Conservation (phyloP, 2,888 invertebrate species). For the Pristionchus exspectatus region DNA sequence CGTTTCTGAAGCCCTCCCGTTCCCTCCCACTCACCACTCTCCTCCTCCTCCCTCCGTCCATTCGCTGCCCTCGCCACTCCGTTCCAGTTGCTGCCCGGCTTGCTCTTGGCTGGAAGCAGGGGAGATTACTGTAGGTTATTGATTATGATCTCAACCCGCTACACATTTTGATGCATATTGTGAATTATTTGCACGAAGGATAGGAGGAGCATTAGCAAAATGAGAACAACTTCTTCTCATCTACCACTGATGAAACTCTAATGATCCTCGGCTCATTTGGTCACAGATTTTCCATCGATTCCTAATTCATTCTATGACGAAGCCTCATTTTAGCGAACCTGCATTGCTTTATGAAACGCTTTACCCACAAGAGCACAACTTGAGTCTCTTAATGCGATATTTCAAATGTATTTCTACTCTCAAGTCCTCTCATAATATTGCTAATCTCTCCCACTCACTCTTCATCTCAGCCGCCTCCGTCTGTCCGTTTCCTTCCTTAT, state of each 20-base stretch:
- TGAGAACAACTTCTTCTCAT: not conserved
- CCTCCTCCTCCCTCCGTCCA: not conserved
- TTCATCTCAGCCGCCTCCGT: not conserved
- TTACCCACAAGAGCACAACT: too few species aligned
- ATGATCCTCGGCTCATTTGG: too few species aligned
- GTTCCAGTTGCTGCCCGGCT: not conserved
- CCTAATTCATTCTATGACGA: too few species aligned
- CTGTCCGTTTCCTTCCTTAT: not conserved
- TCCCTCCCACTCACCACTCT: not conserved
- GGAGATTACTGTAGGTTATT: not conserved
- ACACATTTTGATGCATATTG: not conserved
- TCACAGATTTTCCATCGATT: too few species aligned
- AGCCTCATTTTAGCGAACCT: too few species aligned
- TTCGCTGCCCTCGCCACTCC: not conserved
- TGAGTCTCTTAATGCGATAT: too few species aligned
- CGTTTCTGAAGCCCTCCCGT: not conserved
- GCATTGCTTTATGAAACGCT: too few species aligned
- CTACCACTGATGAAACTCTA: not conserved
- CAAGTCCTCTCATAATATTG: not conserved
- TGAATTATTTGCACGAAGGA: not conserved
- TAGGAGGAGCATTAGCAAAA: not conserved
- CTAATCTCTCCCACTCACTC: not conserved
- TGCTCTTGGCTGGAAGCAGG: not conserved
- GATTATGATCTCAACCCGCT: not conserved
- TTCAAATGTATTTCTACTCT: too few species aligned